phyloP scores from a whole-genome alignment of 1,140 invertebrate genomes.

The Calycopis cecrops region DNA sequence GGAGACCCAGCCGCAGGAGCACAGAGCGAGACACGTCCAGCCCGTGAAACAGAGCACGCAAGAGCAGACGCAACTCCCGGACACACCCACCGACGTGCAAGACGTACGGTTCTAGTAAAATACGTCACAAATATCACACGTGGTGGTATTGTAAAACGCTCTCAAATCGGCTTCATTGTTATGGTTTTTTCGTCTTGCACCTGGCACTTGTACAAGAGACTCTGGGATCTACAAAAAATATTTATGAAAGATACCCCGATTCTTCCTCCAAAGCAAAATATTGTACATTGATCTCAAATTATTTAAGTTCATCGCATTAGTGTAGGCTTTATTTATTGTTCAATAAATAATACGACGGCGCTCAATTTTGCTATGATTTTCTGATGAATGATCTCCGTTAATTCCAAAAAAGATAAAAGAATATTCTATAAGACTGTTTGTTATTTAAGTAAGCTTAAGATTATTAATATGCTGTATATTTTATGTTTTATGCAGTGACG shows the following conservation, averaged over 20 bases:
- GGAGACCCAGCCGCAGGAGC: constrained; percentile 61
- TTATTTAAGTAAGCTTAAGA: constrained; percentile 13
- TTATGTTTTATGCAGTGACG: not conserved
- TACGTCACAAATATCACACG: constrained; percentile 1
- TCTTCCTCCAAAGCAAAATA: constrained; percentile 24
- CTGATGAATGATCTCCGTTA: constrained; percentile 50
- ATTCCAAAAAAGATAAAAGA: constrained; percentile 42
- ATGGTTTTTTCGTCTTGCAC: constrained; percentile 48
- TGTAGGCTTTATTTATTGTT: constrained; percentile 57
- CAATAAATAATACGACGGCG: constrained; percentile 24
- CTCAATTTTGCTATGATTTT: constrained; percentile 19
- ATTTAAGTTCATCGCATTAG: constrained; percentile 58
- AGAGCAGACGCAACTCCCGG: constrained; percentile 52
- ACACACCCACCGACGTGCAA: constrained; percentile 69
- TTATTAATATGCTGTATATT: constrained; percentile 19
- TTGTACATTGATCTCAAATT: constrained; percentile 70
- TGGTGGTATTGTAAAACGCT: constrained; percentile 26
- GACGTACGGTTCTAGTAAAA: constrained; percentile 58
- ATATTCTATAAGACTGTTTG: constrained; percentile 32
- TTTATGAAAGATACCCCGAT: constrained; percentile 2
- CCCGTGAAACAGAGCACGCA: constrained; percentile 43
- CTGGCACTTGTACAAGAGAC: constrained; percentile 37
- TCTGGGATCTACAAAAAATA: constrained; percentile 26
- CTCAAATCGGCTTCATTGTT: constrained; percentile 29
- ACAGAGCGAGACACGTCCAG: constrained; percentile 40